A percentile compares a stretch with the other conserved stretches of the same genome.
Conservation (phyloP, 2,888 invertebrate species). For the Bhutanitis thaidina region DNA sequence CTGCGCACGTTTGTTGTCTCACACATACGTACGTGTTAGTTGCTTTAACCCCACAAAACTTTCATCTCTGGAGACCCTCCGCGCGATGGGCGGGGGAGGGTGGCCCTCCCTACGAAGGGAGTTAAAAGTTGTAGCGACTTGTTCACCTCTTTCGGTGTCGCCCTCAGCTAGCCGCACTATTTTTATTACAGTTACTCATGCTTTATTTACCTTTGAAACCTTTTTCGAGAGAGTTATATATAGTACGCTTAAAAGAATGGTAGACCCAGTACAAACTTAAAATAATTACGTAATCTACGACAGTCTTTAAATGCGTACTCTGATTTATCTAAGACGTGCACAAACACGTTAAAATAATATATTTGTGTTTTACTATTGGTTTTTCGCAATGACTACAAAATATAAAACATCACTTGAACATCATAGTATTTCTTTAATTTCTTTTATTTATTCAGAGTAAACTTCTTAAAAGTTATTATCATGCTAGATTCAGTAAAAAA, state of each 20-base stretch:
- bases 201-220: constrained; percentile 12
- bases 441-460: neutral
- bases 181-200: constrained; percentile 21
- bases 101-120: constrained; percentile 68
- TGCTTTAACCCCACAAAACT: constrained; percentile 75
- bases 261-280: too few species aligned
- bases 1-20: constrained; percentile 73
- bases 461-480: neutral
- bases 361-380: too few species aligned
- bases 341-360: too few species aligned
- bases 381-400: too few species aligned
- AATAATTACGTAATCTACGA: too few species aligned
- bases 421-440: too few species aligned
- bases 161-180: constrained; percentile 60
- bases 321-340: too few species aligned
- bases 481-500: constrained; percentile 14
- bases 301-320: too few species aligned
- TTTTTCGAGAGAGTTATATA: too few species aligned
- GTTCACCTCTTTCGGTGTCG: constrained; percentile 79
- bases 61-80: constrained; percentile 73
- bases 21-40: constrained; percentile 62
- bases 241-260: too few species aligned
- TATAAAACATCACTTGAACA: too few species aligned
- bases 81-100: constrained; percentile 39
- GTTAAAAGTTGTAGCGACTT: constrained; percentile 78